phyloP scores from a whole-genome alignment of 2,113 vertebrate genomes.

The Scatophagus argus region DNA sequence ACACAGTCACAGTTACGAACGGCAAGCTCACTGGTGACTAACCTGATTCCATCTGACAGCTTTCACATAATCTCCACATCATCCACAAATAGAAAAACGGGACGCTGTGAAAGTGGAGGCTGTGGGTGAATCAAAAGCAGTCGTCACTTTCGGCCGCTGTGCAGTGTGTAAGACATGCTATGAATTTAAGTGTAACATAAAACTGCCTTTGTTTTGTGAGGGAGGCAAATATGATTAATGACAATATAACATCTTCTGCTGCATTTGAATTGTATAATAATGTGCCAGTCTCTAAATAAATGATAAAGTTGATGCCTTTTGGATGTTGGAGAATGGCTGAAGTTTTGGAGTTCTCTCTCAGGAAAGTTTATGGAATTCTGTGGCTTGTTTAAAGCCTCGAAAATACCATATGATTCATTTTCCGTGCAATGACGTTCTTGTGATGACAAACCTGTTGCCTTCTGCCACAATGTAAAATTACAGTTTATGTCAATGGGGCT shows the following conservation, averaged over 20 bases:
- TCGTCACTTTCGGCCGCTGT: slow-evolving; percentile 6
- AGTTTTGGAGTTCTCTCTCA: too few relatives aligned
- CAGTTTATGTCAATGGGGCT: too few relatives aligned
- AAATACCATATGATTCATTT: too few relatives aligned
- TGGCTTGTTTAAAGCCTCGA: too few relatives aligned
- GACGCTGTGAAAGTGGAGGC: slow-evolving; percentile 43
- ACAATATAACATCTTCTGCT: slow-evolving; percentile 8
- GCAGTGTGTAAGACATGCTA: not conserved
- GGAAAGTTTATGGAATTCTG: too few relatives aligned
- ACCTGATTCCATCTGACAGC: slow-evolving; percentile 74
- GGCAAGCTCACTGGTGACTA: slow-evolving; percentile 64
- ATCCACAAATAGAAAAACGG: slow-evolving; percentile 36
- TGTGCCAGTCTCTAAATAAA: slow-evolving; percentile 30
- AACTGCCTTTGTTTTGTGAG: slow-evolving; percentile 21
- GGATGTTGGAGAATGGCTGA: not conserved
- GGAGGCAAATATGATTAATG: slow-evolving; percentile 28
- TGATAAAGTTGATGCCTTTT: slow-evolving; percentile 1
- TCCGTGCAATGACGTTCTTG: too few relatives aligned
- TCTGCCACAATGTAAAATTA: too few relatives aligned
- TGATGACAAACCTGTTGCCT: too few relatives aligned
- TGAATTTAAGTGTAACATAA: slow-evolving; percentile 19
- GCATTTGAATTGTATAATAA: slow-evolving; percentile 31
- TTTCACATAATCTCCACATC: slow-evolving; percentile 76
- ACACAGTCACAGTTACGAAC: slow-evolving; percentile 52
- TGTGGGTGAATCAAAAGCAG: slow-evolving; percentile 50